phyloP scores from a whole-genome alignment of 1,140 invertebrate species.

The Oryzaephilus surinamensis region DNA sequence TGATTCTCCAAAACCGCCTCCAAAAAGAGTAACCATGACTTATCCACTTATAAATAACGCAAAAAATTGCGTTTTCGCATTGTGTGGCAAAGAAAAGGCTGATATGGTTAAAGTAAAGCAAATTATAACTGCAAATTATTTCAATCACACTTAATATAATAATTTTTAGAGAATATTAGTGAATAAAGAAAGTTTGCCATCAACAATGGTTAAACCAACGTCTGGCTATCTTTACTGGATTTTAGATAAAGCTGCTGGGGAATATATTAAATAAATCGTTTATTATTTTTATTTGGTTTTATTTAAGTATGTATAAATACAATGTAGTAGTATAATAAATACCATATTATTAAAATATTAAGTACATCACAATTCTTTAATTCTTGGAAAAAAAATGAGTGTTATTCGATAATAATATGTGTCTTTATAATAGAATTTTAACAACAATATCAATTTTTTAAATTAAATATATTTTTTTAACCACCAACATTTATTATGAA shows the following conservation, averaged over 20 bases:
- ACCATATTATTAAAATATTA: slow-evolving; percentile 28
- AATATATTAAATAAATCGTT: too few species aligned
- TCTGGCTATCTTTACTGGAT: slow-evolving; percentile 68
- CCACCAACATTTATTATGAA: too few species aligned
- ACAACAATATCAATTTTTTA: too few species aligned
- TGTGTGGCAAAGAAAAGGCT: slow-evolving; percentile 77
- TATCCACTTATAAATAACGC: slow-evolving; percentile 88
- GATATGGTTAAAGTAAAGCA: slow-evolving; percentile 69
- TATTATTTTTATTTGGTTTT: slow-evolving; percentile 9
- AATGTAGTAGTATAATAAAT: slow-evolving; percentile 22
- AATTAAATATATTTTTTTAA: too few species aligned
- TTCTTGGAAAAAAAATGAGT: too few species aligned
- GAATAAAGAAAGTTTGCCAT: slow-evolving; percentile 62
- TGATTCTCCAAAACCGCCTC: slow-evolving; percentile 94
- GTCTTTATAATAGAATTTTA: too few species aligned
- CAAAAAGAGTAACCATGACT: slow-evolving; percentile 82
- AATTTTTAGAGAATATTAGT: slow-evolving; percentile 55
- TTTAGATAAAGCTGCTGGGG: slow-evolving; percentile 66
- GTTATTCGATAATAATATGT: too few species aligned
- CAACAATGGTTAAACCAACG: slow-evolving; percentile 55
- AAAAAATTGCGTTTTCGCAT: slow-evolving; percentile 70
- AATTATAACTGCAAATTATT: slow-evolving; percentile 1
- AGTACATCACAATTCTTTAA: slow-evolving; percentile 28
- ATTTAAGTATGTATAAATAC: slow-evolving; percentile 22
- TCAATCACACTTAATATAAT: background rate